Conservation (phyloP, 1,140 invertebrate species). For the Trichonephila clavipes region DNA sequence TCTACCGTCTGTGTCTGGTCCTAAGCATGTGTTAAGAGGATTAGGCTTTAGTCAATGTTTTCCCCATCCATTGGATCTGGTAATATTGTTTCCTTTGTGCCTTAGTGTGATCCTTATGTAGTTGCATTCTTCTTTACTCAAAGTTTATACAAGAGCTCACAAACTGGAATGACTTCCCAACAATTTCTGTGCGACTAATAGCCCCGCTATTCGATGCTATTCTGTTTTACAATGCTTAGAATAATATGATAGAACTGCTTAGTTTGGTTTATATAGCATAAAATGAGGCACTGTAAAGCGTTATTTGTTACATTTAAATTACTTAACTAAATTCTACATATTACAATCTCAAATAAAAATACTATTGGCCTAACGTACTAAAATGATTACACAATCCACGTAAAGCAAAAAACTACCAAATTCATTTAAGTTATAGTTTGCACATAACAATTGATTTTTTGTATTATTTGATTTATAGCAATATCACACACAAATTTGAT, state of each 20-base stretch:
- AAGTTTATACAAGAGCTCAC: constrained; percentile 74
- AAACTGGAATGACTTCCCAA: neutral
- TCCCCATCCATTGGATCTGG: constrained; percentile 65
- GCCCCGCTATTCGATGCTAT: neutral
- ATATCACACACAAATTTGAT: no score
- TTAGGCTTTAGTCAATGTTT: constrained; percentile 76
- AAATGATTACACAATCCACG: no score
- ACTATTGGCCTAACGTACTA: no score
- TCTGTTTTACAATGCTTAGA: neutral
- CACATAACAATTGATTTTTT: no score
- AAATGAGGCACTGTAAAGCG: no score
- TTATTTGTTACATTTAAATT: no score
- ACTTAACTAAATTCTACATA: no score
- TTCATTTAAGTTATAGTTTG: no score
- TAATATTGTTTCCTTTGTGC: constrained; percentile 77
- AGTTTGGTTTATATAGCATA: no score
- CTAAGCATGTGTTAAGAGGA: constrained; percentile 73
- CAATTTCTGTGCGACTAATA: neutral
- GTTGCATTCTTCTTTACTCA: constrained; percentile 74
- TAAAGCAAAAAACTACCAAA: no score
- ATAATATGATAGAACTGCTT: neutral
- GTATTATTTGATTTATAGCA: no score
- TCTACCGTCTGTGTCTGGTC: constrained; percentile 71
- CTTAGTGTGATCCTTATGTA: constrained; percentile 75
- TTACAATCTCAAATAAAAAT: no score